Conservation (phyloP, 2,113 vertebrate genomes). For the Corythaixoides concolor region DNA sequence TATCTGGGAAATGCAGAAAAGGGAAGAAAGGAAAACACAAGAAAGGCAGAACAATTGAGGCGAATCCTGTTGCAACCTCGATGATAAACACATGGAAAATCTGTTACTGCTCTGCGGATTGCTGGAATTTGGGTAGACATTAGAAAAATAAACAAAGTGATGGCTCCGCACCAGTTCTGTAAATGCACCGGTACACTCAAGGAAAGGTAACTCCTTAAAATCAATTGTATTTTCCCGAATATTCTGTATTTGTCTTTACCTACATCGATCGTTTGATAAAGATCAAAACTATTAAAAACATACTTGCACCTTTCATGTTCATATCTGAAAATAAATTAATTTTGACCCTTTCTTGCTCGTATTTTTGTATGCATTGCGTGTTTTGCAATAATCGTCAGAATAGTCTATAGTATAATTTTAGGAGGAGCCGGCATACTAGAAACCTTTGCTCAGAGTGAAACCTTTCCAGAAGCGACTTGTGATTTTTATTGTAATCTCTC, state of each 20-base stretch:
- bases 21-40: constrained; percentile 47
- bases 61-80: constrained; percentile 57
- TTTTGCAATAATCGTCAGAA: background rate
- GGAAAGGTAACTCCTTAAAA: constrained; percentile 44
- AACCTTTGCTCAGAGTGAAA: background rate
- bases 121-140: constrained; percentile 50
- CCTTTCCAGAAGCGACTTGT: background rate
- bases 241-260: background rate
- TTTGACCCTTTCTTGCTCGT: background rate
- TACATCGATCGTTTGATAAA: background rate
- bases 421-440: background rate
- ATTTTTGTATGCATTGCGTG: background rate
- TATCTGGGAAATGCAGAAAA: constrained; percentile 30
- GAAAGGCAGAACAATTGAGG: constrained; percentile 55
- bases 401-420: background rate
- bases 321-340: background rate
- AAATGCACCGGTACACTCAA: background rate
- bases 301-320: background rate
- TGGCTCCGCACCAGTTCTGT: constrained; percentile 7
- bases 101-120: constrained; percentile 44
- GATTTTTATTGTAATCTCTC: background rate
- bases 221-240: background rate
- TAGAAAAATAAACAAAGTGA: constrained; percentile 56
- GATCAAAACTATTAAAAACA: background rate
- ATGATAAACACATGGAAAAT: constrained; percentile 61